phyloP scores from a whole-genome alignment of 2,888 invertebrate species.

The Epiblema foenella region DNA sequence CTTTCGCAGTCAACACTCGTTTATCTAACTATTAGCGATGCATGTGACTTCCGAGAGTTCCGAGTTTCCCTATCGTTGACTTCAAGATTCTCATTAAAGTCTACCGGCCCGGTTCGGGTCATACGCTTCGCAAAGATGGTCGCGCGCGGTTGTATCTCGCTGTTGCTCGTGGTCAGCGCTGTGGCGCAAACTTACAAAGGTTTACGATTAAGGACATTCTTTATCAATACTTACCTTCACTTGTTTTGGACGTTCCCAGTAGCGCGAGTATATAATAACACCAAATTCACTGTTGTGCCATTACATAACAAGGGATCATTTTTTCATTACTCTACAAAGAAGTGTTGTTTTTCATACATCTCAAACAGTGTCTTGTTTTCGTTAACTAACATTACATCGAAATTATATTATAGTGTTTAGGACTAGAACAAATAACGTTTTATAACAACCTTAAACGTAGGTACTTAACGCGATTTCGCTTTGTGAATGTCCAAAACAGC shows the following conservation, averaged over 20 bases:
- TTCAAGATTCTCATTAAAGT: slow-evolving; percentile 2
- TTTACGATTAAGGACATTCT: slow-evolving; percentile 59
- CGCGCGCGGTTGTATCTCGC: slow-evolving; percentile 56
- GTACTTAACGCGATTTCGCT: not conserved
- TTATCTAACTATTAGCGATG: slow-evolving; percentile 61
- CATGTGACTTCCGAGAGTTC: slow-evolving; percentile 24
- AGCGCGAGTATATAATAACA: slow-evolving; percentile 1
- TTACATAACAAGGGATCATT: slow-evolving; percentile 13
- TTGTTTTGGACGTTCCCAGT: slow-evolving; percentile 53
- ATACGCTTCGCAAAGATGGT: slow-evolving; percentile 48
- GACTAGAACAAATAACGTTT: not conserved
- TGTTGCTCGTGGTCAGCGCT: slow-evolving; percentile 61
- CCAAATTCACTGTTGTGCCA: not conserved
- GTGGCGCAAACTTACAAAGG: slow-evolving; percentile 29
- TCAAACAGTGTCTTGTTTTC: not conserved
- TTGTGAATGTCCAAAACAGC: slow-evolving; percentile 52
- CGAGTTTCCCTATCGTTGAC: slow-evolving; percentile 16
- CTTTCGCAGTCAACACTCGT: slow-evolving; percentile 67
- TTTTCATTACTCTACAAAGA: not conserved
- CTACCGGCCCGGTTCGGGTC: not conserved
- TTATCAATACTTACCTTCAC: slow-evolving; percentile 50
- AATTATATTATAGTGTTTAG: not conserved
- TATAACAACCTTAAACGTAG: not conserved
- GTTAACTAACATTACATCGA: not conserved
- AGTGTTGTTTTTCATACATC: slow-evolving; percentile 5